phyloP scores from a whole-genome alignment of 2,888 invertebrate species.

The Steromphala cineraria region DNA sequence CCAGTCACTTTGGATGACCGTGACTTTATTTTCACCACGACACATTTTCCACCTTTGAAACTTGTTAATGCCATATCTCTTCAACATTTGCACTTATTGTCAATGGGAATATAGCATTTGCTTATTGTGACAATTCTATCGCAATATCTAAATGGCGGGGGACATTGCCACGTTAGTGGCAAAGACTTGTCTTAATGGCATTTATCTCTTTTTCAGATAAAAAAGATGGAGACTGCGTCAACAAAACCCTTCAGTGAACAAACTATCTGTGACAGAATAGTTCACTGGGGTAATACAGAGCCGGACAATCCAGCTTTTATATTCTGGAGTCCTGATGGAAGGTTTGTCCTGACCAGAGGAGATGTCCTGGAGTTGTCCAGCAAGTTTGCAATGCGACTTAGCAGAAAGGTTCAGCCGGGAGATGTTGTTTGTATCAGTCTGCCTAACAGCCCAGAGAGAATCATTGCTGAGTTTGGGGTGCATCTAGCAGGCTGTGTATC shows the following conservation, averaged over 20 bases:
- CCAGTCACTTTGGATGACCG: too few relatives aligned
- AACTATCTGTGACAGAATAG: not conserved
- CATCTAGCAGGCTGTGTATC: not conserved
- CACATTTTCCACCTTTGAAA: too few relatives aligned
- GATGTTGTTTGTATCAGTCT: not conserved
- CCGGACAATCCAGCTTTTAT: not conserved
- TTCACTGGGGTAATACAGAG: not conserved
- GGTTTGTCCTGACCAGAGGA: not conserved
- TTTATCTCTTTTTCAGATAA: too few relatives aligned
- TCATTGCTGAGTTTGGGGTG: not conserved
- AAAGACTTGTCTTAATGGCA: too few relatives aligned
- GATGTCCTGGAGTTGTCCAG: not conserved
- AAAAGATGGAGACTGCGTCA: too few relatives aligned
- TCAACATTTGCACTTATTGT: too few relatives aligned
- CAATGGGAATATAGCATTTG: too few relatives aligned
- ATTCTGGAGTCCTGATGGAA: not conserved
- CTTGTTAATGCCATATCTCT: too few relatives aligned
- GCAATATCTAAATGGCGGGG: too few relatives aligned
- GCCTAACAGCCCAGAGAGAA: not conserved
- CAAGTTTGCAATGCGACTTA: not conserved
- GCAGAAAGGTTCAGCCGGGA: not conserved
- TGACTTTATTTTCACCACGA: too few relatives aligned
- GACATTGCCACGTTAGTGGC: too few relatives aligned
- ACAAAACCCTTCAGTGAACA: not conserved
- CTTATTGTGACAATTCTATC: too few relatives aligned